Percentiles rank a stretch among this genome's conserved stretches.
phyloP scores from a whole-genome alignment of 2,113 vertebrate species.

The Vidua macroura region DNA sequence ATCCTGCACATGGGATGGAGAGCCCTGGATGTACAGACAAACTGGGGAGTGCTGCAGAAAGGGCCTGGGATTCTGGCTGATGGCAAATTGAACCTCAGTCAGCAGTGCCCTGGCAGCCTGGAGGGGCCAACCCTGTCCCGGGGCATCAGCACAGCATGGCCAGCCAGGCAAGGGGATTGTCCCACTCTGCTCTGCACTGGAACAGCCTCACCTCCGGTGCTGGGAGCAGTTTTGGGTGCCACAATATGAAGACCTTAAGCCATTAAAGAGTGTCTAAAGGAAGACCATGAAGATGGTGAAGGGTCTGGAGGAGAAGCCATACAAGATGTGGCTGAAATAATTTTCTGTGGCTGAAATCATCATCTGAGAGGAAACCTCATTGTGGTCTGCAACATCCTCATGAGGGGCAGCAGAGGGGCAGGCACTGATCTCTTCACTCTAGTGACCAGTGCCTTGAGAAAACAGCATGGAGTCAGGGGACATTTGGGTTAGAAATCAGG shows the following conservation, averaged over 20 bases:
- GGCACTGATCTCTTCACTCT: not conserved
- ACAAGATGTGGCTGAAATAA: fast-evolving
- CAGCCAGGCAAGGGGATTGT: not conserved
- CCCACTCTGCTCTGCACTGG: fast-evolving
- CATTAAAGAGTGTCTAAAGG: no score
- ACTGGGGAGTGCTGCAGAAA: not conserved
- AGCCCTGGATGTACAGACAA: not conserved
- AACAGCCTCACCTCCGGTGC: fast-evolving
- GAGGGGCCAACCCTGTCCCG: not conserved
- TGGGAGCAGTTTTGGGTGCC: not conserved
- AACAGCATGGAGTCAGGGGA: not conserved
- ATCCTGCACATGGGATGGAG: not conserved
- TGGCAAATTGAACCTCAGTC: fast-evolving
- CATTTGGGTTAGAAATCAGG: not conserved
- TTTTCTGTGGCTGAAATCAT: not conserved
- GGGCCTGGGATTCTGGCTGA: fast-evolving
- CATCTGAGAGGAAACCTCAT: not conserved
- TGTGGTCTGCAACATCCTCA: not conserved
- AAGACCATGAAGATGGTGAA: not conserved
- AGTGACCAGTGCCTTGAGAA: not conserved
- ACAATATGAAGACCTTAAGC: not conserved
- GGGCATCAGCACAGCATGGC: fast-evolving
- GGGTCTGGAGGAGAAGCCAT: not conserved
- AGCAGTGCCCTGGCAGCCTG: not conserved
- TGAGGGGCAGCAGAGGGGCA: no score